Conservation (phyloP, 2,113 vertebrate genomes). For the Rhineura floridana region DNA sequence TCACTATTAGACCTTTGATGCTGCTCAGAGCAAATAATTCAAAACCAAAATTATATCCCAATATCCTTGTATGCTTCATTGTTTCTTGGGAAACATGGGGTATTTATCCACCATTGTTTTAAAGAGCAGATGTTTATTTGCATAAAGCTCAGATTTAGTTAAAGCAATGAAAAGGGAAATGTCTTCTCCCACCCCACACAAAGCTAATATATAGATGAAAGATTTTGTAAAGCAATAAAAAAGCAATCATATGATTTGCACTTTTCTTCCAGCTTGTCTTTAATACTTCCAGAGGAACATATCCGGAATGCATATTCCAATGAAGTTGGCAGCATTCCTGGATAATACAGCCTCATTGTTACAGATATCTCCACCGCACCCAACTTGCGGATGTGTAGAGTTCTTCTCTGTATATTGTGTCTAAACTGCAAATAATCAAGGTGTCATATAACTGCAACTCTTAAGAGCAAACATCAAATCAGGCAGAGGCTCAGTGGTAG, state of each 20-base stretch:
- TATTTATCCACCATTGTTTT: conserved; percentile 66
- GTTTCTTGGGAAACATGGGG: conserved; percentile 60
- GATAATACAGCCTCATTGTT: conserved; percentile 46
- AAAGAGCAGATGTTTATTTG: conserved; percentile 76
- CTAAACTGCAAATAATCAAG: conserved; percentile 39
- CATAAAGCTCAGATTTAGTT: conserved; percentile 74
- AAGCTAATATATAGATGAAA: conserved; percentile 67
- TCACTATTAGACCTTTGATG: conserved; percentile 42
- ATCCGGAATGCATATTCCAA: conserved; percentile 64
- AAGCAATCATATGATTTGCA: conserved; percentile 71
- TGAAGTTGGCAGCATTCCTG: conserved; percentile 38
- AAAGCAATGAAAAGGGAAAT: conserved; percentile 70
- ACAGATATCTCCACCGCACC: conserved; percentile 21
- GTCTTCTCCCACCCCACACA: conserved; percentile 62
- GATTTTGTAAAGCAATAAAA: conserved; percentile 68
- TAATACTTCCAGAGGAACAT: conserved; percentile 53
- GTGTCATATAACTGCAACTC: conserved; percentile 40
- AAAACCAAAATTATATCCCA: conserved; percentile 62
- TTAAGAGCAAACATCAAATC: conserved; percentile 58
- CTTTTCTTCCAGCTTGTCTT: conserved; percentile 50
- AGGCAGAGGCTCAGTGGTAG: too few relatives aligned
- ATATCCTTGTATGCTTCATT: conserved; percentile 61
- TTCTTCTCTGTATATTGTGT: conserved; percentile 46
- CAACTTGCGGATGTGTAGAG: conserved; percentile 39
- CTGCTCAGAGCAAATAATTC: conserved; percentile 58